Conservation (phyloP, 64 coral and sea anemone species). For the Trachythela sp. region DNA sequence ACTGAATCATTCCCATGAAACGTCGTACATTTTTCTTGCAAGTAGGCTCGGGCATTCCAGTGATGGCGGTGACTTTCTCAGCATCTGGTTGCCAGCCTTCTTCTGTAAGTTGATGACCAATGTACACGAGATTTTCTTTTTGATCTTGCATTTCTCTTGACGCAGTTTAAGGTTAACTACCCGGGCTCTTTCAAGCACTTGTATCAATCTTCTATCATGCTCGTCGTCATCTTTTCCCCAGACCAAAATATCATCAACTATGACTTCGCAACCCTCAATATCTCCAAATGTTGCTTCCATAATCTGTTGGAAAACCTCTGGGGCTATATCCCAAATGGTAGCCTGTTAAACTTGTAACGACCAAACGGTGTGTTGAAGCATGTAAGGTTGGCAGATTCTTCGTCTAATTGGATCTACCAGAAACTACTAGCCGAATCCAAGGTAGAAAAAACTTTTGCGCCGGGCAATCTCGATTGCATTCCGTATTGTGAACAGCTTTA, state of each 20-base stretch:
- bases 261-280: background rate
- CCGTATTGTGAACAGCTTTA: too few species aligned
- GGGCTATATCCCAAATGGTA: background rate
- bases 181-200: background rate
- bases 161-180: background rate
- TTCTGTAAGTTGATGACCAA: background rate
- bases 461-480: too few species aligned
- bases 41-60: too few species aligned
- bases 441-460: too few species aligned
- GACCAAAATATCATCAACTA: background rate
- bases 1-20: background rate
- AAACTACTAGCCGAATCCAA: too few species aligned
- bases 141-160: background rate
- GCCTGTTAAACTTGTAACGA: background rate
- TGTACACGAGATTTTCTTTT: background rate
- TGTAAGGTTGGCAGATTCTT: too few species aligned
- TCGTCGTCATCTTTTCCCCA: background rate
- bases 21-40: background rate
- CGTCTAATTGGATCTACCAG: too few species aligned
- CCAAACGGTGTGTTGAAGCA: background rate
- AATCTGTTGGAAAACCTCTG: background rate
- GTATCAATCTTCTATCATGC: background rate
- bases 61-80: background rate
- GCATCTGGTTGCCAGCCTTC: background rate
- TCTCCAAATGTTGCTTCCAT: background rate